Evolutionary conservation across 2,113 vertebrate genomes (phyloP).

Genomic region (Aramus guarauna): DNA sequence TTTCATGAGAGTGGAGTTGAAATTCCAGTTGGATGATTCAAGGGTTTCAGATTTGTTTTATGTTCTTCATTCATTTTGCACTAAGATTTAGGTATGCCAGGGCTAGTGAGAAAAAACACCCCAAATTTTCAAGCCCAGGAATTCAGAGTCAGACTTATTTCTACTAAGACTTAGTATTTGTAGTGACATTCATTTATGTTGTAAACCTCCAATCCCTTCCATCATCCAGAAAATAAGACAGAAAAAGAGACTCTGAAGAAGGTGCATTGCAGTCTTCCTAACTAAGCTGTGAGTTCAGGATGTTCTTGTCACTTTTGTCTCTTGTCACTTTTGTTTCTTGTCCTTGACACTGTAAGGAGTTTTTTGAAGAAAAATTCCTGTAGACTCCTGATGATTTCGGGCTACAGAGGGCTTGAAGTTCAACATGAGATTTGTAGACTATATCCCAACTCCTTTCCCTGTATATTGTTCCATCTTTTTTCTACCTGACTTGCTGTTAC

Average conservation of each 20-base stretch:
- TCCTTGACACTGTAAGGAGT: accelerated
- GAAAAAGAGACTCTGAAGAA: neutral
- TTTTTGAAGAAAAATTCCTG: neutral
- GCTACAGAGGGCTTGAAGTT: neutral
- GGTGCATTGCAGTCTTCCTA: neutral
- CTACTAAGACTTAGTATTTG: neutral
- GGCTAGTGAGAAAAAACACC: neutral
- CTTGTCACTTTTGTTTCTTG: neutral
- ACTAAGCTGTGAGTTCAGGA: neutral
- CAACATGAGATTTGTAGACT: neutral
- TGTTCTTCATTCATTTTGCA: neutral
- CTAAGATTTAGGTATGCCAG: neutral
- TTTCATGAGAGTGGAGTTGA: no score
- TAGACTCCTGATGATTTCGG: neutral
- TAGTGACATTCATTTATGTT: neutral
- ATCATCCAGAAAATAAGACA: neutral
- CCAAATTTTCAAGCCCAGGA: neutral
- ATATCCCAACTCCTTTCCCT: neutral
- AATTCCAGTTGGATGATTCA: neutral
- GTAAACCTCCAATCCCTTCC: neutral
- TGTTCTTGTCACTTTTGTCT: neutral
- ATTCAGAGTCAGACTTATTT: neutral
- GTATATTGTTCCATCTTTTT: neutral
- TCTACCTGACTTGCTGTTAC: neutral
- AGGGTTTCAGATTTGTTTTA: neutral